Percentiles rank a stretch among this genome's conserved stretches.
phyloP scores from a whole-genome alignment of 2,797 vertebrate genomes.

The Oophaga sylvatica region DNA sequence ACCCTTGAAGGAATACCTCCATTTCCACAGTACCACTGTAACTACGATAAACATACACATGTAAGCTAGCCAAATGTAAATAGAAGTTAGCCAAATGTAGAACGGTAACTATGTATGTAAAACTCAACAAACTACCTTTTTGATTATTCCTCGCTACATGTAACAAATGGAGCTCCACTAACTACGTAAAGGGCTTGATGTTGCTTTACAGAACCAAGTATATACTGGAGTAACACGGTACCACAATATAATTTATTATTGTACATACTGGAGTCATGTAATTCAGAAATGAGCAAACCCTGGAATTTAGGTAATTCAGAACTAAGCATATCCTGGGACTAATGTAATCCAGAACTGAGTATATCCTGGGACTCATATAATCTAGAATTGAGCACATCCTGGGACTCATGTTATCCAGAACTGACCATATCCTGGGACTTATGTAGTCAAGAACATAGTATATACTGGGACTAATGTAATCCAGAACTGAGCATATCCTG shows the following conservation, averaged over 20 bases:
- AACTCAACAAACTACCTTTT: neutral
- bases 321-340: no score
- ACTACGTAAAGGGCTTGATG: neutral
- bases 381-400: no score
- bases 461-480: neutral
- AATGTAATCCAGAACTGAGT: no score
- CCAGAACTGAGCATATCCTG: neutral
- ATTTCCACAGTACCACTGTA: no score
- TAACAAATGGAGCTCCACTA: neutral
- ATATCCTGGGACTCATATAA: no score
- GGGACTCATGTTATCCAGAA: no score
- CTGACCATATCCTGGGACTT: no score
- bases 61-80: neutral
- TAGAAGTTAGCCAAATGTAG: neutral
- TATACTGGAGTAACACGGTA: no score
- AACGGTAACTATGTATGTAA: neutral
- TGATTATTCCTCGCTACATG: neutral
- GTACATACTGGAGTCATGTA: neutral
- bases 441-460: neutral
- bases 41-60: no score
- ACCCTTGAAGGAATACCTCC: no score
- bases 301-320: neutral
- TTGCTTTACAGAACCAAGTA: neutral
- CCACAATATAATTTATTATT: no score
- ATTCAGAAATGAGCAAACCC: neutral